Conservation (phyloP, 2,888 invertebrate species). For the Epinotia bilunana region DNA sequence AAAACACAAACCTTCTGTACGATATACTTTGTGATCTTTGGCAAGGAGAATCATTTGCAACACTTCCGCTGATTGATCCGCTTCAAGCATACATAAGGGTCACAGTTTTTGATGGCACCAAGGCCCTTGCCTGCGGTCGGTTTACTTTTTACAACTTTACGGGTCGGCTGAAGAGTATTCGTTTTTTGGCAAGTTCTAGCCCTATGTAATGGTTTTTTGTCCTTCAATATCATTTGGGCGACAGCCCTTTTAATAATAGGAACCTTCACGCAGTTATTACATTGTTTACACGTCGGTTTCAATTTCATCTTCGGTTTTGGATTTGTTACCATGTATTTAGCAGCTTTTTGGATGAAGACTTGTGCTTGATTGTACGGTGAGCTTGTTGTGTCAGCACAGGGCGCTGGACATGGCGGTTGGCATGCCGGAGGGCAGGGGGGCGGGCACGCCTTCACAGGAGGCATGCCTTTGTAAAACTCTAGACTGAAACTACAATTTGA, state of each 20-base stretch:
- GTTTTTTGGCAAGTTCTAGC: constrained; percentile 19
- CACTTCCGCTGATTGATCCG: constrained; percentile 11
- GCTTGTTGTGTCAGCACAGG: not conserved
- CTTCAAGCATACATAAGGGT: constrained; percentile 30
- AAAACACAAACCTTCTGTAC: not conserved
- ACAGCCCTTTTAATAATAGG: constrained; percentile 13
- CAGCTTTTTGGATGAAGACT: not conserved
- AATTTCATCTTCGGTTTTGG: not conserved
- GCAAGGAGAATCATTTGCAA: constrained; percentile 1
- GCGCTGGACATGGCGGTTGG: not conserved
- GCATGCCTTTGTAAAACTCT: constrained; percentile 19
- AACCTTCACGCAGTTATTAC: constrained; percentile 12
- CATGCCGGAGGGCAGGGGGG: not conserved
- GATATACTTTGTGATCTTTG: not conserved
- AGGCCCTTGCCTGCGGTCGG: not conserved
- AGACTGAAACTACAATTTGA: constrained; percentile 14
- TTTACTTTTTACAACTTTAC: not conserved
- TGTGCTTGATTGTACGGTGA: not conserved
- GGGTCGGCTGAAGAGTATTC: constrained; percentile 8
- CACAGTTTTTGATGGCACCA: not conserved
- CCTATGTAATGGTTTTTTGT: not conserved
- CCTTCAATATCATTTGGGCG: not conserved
- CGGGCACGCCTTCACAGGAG: not conserved
- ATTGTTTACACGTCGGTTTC: not conserved
- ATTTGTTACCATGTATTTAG: not conserved